phyloP scores from a whole-genome alignment of 1,140 invertebrate genomes.

The Nasonia longicornis region DNA sequence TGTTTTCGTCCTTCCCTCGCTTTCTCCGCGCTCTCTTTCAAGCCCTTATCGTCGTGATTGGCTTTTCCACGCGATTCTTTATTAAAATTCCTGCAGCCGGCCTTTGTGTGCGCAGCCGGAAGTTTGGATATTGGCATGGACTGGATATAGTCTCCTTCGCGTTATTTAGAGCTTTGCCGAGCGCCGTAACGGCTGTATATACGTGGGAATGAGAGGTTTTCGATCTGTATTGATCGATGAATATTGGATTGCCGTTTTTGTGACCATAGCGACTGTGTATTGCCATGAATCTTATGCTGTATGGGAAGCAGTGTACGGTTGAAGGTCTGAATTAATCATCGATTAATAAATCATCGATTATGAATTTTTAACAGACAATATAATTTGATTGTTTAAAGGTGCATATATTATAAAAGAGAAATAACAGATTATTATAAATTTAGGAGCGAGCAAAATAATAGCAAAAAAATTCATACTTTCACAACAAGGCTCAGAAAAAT shows the following conservation, averaged over 20 bases:
- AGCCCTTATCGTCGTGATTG: constrained; percentile 19
- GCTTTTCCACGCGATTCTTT: constrained; percentile 6
- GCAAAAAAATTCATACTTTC: background rate
- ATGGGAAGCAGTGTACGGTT: no score
- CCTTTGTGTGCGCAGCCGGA: background rate
- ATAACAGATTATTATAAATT: no score
- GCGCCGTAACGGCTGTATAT: background rate
- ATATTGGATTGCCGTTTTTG: constrained; percentile 1
- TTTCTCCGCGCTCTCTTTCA: background rate
- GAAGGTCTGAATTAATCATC: no score
- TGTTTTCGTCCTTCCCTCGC: no score
- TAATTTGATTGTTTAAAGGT: no score
- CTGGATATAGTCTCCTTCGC: background rate
- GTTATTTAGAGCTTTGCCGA: constrained; percentile 10
- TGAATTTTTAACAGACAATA: no score
- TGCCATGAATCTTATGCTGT: no score
- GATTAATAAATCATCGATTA: no score
- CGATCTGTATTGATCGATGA: background rate
- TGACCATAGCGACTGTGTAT: background rate
- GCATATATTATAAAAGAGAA: no score
- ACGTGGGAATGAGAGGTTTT: background rate
- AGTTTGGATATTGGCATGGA: background rate
- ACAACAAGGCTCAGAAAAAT: background rate
- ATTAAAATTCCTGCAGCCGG: constrained; percentile 7
- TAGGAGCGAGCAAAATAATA: no score